Base-by-base conservation (phyloP, 2,888 invertebrate genomes). In the Tetragonisca angustula region DNA sequence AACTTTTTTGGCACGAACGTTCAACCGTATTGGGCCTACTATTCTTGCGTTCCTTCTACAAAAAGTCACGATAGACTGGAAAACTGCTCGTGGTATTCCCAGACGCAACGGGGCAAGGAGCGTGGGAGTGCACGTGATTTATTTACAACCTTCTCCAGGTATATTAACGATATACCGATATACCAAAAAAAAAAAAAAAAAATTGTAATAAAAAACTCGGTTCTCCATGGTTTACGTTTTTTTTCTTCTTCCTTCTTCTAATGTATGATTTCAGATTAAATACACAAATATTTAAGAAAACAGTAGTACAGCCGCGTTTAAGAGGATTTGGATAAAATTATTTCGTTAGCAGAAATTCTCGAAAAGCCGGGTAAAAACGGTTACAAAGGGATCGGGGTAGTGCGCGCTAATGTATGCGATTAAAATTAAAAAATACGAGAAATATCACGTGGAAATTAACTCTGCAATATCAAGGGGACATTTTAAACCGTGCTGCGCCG, bases 121-220 rank as follows among this genome's bases (percentile, higher is more conserved):
- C 68, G 68, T 59, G 68, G 68, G 68, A 13, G 76, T 52, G 24
- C 24, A 36, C 52, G 52, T 69, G 61, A 69, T 76, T 76, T 72
- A 78, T 72, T 54, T 50, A 17, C 62, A 6, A 49, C 24, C 43
- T 24, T 49, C 17, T 54, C 54, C 21, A 32, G 17, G 2, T 19
- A 6, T 43, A 56, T 70, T 54, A 76, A 70, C 24, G 21, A 43
- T 11, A 76, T 59, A 27, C 24, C 50, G 32, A 49, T 19, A 49
- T 24, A 17, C 3, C 4, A 9, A 49, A 19, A 54, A 74, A 13
- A 64, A 72, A 50, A 21, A 17, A 2, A 49, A 32, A 27, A 50
- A 50, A 15, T 32, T 21, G 15, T 62, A 27, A 62, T 43, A 27
- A 49, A n/a, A 49, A 2, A 21, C 13, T 59, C 19, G 32, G 6